A percentile compares a stretch with the other conserved stretches of the same genome.
Evolutionary conservation across 2,113 vertebrate genomes (phyloP).

Genomic region (Spilogale gracilis): DNA sequence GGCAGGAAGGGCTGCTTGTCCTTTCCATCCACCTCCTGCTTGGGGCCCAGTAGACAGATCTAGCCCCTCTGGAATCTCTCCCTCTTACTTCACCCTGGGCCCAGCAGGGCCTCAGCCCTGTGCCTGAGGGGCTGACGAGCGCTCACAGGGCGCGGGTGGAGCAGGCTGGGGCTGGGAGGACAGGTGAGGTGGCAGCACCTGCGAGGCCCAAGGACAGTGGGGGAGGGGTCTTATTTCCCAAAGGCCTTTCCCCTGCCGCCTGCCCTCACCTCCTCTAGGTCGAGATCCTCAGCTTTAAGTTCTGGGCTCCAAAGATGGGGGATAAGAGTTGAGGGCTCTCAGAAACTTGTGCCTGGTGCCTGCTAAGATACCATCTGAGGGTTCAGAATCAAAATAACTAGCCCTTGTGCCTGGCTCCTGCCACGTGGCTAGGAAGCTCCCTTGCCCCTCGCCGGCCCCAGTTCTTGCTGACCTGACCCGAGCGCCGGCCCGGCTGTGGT

Average conservation of each 20-base stretch:
- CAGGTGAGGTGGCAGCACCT: neutral
- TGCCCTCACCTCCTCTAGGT: neutral
- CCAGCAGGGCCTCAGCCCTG: neutral
- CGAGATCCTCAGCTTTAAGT: neutral
- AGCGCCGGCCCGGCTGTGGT: neutral
- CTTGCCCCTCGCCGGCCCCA: neutral
- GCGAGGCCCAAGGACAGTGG: rapidly evolving
- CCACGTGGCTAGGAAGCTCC: neutral
- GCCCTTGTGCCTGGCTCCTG: neutral
- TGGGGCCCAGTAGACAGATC: neutral
- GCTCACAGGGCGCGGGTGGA: neutral
- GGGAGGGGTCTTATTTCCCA: neutral
- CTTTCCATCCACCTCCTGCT: rapidly evolving
- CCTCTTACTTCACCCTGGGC: neutral
- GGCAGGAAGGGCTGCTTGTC: neutral
- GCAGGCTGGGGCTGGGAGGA: too few relatives aligned
- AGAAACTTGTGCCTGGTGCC: neutral
- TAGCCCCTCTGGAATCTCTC: neutral
- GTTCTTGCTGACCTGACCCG: neutral
- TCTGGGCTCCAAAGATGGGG: neutral
- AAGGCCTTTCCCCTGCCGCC: rapidly evolving
- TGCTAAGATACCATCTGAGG: neutral
- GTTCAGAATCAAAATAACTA: neutral
- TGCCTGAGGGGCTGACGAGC: neutral
- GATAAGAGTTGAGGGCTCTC: neutral